Evolutionary conservation across 2,797 vertebrate genomes (phyloP).

Genomic region (Acropternis orthonyx): DNA sequence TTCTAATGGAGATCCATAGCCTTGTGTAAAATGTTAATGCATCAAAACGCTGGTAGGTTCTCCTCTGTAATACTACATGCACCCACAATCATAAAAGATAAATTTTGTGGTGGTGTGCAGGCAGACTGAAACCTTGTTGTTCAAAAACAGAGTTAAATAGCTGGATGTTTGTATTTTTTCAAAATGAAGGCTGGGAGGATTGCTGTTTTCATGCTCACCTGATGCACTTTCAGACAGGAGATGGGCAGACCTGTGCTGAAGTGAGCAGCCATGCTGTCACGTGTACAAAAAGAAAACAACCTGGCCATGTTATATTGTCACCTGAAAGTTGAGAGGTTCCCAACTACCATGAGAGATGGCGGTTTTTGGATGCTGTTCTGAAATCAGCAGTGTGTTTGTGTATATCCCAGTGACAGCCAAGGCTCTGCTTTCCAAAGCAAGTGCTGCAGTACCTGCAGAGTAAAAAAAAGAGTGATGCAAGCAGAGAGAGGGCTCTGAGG

Average conservation of each 20-base stretch:
- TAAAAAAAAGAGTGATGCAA: rapidly evolving
- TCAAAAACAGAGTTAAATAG: background rate
- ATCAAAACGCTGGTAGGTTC: background rate
- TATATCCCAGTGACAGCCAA: background rate
- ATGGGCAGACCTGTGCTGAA: background rate
- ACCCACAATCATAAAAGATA: background rate
- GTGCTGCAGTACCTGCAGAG: too few species aligned
- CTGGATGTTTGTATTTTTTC: background rate
- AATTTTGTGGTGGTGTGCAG: background rate
- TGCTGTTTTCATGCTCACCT: background rate
- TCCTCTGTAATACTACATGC: background rate
- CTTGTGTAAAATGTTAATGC: background rate
- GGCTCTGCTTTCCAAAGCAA: background rate
- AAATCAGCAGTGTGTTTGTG: background rate
- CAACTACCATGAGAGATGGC: rapidly evolving
- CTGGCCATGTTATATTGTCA: background rate
- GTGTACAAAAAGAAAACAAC: rapidly evolving
- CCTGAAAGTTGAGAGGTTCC: background rate
- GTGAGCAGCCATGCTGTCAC: background rate
- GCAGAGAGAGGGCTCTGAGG: background rate
- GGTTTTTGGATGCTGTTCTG: background rate
- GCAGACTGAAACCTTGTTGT: background rate
- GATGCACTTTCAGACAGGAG: background rate
- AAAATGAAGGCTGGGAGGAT: background rate
- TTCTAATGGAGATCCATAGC: background rate